Evolutionary conservation across 2,888 invertebrate genomes (phyloP), one percentile per base, ranked within the genome.

Genomic region (Athalia circularis): DNA sequence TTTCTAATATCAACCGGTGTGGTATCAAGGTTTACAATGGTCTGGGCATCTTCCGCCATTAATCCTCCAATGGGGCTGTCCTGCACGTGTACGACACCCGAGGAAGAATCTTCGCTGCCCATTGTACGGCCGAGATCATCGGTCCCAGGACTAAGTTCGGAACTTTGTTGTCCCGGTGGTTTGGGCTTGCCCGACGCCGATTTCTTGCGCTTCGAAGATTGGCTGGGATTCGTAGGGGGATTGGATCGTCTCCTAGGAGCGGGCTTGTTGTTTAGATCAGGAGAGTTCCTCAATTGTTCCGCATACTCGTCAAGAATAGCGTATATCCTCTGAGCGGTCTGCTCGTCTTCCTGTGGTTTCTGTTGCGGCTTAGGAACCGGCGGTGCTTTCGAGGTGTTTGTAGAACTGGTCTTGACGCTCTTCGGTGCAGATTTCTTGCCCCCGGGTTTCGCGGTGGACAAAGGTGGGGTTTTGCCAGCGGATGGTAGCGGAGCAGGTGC

Each of bases 241-340:
- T 95, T 95, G 0, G 95, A 94, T 77, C 96, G 92, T 83, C 96
- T 91, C 64, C 96, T 92, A 0, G 96, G 96, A 0, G 96, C 96
- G 0, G 96, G 96, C 88, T 95, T 96, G 87, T 96, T 95, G 86
- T 95, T 96, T 64, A 94, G 87, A 89, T 96, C 96, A 0, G 96
- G 96, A 0, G 95, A 95, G 86, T 95, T 96, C 83, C 95, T 92
- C 64, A 96, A 91, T 86, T 96, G 95, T 85, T 96, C 96, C 68
- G 95, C 95, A 87, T 96, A 96, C 86, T 96, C 95, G 0, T 95
- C 95, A 70, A 96, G 88, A 84, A 96, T 96, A 82, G 95, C 95
- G 80, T 95, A 93, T 84, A 96, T 96, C 82, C 95, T 92, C 86
- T 95, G 95, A 0, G 95, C 95, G 0, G 96, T 96, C 87, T 95